Conservation (phyloP, 2,888 invertebrate species). For the Acleris emargana region DNA sequence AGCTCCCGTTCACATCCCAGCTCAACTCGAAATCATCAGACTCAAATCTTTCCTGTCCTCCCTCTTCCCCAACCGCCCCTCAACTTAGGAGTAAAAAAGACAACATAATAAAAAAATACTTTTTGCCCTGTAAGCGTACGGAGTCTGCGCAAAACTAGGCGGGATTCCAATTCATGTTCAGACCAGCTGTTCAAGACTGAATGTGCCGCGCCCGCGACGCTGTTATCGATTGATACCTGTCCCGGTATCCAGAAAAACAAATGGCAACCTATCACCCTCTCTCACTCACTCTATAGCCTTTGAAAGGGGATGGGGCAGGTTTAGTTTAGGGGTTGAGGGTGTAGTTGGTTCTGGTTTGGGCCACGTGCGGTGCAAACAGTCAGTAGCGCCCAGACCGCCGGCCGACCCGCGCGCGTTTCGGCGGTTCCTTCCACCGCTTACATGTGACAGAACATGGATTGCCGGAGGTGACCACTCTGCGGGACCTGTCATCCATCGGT, state of each 20-base stretch:
- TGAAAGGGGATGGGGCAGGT: not conserved
- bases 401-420: conserved; percentile 50
- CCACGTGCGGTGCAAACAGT: conserved; percentile 47
- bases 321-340: conserved; percentile 2
- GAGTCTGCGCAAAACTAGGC: conserved; percentile 35
- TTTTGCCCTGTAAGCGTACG: not conserved
- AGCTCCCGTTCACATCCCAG: conserved; percentile 24
- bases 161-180: conserved; percentile 78
- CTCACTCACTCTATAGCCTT: too few species aligned
- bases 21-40: not conserved
- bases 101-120: not conserved
- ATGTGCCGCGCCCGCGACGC: conserved; percentile 78
- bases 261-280: conserved; percentile 47
- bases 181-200: conserved; percentile 80
- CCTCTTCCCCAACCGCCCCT: too few species aligned
- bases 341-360: conserved; percentile 10
- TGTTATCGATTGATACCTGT: conserved; percentile 81
- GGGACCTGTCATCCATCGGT: conserved; percentile 41
- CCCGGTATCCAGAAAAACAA: conserved; percentile 41
- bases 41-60: not conserved
- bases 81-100: too few species aligned
- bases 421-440: conserved; percentile 40
- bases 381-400: conserved; percentile 71
- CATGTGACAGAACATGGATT: conserved; percentile 67
- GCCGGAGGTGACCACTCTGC: conserved; percentile 70